Evolutionary conservation across 2,888 invertebrate species (phyloP).

Genomic region (Elysia crispata): DNA sequence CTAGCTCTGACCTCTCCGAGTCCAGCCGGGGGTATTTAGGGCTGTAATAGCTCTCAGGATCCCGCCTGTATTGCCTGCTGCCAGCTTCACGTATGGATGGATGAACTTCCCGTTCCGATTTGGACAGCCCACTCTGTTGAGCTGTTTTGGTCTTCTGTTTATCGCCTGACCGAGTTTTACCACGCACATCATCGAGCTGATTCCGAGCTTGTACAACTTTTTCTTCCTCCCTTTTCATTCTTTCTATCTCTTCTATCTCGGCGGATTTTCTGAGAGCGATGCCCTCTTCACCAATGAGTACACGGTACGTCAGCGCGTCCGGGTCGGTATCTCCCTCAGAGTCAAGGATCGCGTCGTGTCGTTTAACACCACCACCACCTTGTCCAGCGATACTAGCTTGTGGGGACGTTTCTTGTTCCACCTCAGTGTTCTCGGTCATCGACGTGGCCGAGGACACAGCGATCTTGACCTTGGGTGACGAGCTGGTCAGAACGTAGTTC

Average conservation of each 20-base stretch:
- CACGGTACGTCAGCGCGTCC: slow-evolving; percentile 5
- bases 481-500: neutral
- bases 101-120: neutral
- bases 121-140: neutral
- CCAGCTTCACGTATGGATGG: neutral
- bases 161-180: neutral
- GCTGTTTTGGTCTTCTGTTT: neutral
- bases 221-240: neutral
- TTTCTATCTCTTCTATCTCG: neutral
- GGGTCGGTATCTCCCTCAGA: neutral
- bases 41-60: neutral
- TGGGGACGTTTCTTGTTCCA: neutral
- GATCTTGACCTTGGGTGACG: neutral
- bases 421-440: neutral
- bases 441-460: neutral
- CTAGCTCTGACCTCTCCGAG: neutral
- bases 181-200: neutral
- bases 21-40: neutral
- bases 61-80: neutral
- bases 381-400: too few species aligned
- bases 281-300: slow-evolving; percentile 2
- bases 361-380: too few species aligned
- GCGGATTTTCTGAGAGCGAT: neutral
- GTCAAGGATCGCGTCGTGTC: too few species aligned
- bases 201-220: neutral